phyloP scores from a whole-genome alignment of 2,113 vertebrate genomes.

The Pseudolaguvia tuberculata region DNA sequence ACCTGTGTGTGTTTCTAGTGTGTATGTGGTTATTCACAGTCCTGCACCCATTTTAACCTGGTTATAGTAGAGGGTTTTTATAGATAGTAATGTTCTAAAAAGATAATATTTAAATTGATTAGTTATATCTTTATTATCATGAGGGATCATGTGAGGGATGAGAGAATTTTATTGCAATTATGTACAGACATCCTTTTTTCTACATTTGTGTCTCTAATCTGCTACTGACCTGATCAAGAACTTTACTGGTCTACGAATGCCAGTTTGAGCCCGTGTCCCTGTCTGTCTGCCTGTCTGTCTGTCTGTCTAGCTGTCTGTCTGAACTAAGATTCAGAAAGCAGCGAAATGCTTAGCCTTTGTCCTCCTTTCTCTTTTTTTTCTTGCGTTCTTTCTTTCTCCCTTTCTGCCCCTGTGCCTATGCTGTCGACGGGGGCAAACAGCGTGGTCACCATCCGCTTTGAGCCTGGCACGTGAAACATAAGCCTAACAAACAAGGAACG shows the following conservation, averaged over 20 bases:
- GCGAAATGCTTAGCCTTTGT: conserved; percentile 34
- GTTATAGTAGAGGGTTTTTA: too few species aligned
- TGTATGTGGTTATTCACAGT: background rate
- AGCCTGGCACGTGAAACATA: conserved; percentile 52
- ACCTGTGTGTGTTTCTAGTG: background rate
- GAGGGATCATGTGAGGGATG: too few species aligned
- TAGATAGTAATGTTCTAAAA: background rate
- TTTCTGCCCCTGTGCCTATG: conserved; percentile 58
- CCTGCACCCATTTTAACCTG: too few species aligned
- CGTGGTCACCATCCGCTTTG: conserved; percentile 55
- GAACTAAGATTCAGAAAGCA: conserved; percentile 7
- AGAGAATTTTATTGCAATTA: background rate
- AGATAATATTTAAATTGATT: background rate
- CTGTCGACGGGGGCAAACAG: conserved; percentile 47
- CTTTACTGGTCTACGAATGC: conserved; percentile 34
- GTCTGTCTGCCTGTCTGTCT: conserved; percentile 24
- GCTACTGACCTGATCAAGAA: conserved; percentile 57
- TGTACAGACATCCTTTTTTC: background rate
- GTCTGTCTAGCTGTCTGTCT: conserved; percentile 23
- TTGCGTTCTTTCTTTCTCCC: conserved; percentile 35
- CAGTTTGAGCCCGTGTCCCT: conserved; percentile 33
- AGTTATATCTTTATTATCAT: too few species aligned
- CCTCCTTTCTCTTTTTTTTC: conserved; percentile 1
- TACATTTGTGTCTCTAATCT: background rate
- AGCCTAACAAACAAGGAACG: conserved; percentile 53